These are phyloP conservation scores for Cyprinodon diabolis DNA, from an alignment of 2,797 vertebrate genomes.

Conservation along the genomic window DNA sequence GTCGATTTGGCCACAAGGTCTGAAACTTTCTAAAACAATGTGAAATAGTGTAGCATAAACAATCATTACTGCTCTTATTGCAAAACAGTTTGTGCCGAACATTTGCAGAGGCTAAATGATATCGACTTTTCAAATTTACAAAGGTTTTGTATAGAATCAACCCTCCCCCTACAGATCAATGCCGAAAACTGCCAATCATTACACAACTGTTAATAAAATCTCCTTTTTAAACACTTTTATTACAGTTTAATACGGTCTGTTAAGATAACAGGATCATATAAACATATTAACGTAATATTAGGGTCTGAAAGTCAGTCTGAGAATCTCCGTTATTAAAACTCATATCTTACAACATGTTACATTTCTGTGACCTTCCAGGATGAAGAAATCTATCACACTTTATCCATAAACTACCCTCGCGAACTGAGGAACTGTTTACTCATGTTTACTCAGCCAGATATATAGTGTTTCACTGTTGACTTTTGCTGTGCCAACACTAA, in stretches of 20 bases:
- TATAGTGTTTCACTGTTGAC: conserved; percentile 69
- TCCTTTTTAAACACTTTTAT: background rate
- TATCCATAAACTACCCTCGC: conserved; percentile 56
- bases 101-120: background rate
- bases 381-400: conserved; percentile 59
- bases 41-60: background rate
- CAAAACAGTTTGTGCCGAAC: background rate
- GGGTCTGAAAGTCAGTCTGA: conserved; percentile 63
- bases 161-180: no score
- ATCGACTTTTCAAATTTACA: no score
- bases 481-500: conserved; percentile 46
- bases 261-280: background rate
- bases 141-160: no score
- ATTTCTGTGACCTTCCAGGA: conserved; percentile 46
- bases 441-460: conserved; percentile 62
- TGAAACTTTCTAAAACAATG: no score
- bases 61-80: background rate
- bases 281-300: conserved; percentile 10
- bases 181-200: no score
- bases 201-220: background rate
- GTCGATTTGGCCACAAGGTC: no score
- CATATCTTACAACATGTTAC: conserved; percentile 55
- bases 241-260: background rate
- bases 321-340: conserved; percentile 41
- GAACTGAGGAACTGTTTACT: conserved; percentile 42